Evolutionary conservation across 2,113 vertebrate genomes (phyloP), one percentile per base, ranked within the genome.

Genomic region (Pogona vitticeps): DNA sequence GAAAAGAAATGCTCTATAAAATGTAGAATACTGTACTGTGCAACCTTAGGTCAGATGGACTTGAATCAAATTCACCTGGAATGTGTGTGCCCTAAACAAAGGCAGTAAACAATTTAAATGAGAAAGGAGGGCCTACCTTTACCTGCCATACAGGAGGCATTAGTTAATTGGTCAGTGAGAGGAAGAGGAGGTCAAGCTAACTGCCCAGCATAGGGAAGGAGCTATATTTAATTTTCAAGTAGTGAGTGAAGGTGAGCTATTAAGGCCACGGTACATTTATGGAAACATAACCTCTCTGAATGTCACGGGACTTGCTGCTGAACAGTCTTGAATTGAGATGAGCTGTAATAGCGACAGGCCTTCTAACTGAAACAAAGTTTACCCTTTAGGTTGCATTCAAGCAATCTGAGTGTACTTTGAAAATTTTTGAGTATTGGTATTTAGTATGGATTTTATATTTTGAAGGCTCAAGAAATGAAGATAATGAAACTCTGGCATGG

Each of bases 401-500:
- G 5, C 1, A 28, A 71, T 46, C 56, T 72, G 2, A 65, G 10
- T 75, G 42, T 63, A 3, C 42, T 65, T 63, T 23, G 10, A 36
- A 36, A 81, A 46, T 52, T 52, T 52, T 5, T 52, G 46, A 52
- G 10, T 52, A 52, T 52, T 52, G 46, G 36, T 18, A 56, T 28
- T 58, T 70, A 46, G n/a, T 92, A 75, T 0, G 0, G 67, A 36
- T n/a, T 71, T 68, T 78, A 2, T 56, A 77, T 83, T 58, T 31
- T 84, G n/a, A 58, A 97, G 97, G 97, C 91, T 93, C 94, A 77
- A 96, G 65, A 84, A 97, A 96, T 18, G 97, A 97, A 67, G 96
- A 97, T 91, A 93, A 96, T 1, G 95, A 97, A 91, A 97, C 95
- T 26, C 89, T 97, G 94, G 94, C 97, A 0, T 97, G 97, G 97